Evolutionary conservation across 2,888 invertebrate genomes (phyloP).

Genomic region (Crepidodera aurea): DNA sequence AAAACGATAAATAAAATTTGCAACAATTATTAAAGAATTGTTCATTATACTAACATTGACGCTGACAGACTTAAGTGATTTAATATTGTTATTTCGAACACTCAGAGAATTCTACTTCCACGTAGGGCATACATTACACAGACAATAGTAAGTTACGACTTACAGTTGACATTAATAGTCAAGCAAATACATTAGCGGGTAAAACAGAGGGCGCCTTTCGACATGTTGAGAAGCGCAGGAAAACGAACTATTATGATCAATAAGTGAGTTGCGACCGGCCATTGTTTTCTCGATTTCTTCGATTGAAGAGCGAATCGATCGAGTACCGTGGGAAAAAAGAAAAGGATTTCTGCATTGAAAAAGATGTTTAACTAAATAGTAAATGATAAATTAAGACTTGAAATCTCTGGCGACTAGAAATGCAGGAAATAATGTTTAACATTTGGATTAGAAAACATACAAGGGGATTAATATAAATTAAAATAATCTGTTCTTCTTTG

Average conservation of each 20-base stretch:
- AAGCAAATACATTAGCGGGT: constrained; percentile 15
- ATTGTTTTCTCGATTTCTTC: constrained; percentile 12
- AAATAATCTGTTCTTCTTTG: too few relatives aligned
- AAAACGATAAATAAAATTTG: too few relatives aligned
- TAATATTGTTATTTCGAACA: constrained; percentile 3
- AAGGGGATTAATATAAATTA: too few relatives aligned
- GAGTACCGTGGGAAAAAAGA: constrained; percentile 13
- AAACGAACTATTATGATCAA: constrained; percentile 25
- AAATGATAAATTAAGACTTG: not conserved
- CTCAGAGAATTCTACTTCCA: constrained; percentile 11
- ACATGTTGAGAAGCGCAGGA: constrained; percentile 25
- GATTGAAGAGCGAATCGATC: constrained; percentile 15
- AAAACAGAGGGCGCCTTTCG: constrained; percentile 25
- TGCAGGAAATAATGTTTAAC: too few relatives aligned
- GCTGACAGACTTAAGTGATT: not conserved
- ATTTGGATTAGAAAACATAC: too few relatives aligned
- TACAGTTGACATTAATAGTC: constrained; percentile 23
- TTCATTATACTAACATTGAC: not conserved
- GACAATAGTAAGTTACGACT: constrained; percentile 22
- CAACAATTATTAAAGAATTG: too few relatives aligned
- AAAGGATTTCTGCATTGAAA: not conserved
- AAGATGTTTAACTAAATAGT: not conserved
- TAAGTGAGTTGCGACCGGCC: constrained; percentile 21
- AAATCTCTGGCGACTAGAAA: too few relatives aligned
- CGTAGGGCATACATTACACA: constrained; percentile 15